A percentile compares a stretch with the other conserved stretches of the same genome.
Conservation (phyloP, 2,888 invertebrate genomes). For the Melieria omissa region DNA sequence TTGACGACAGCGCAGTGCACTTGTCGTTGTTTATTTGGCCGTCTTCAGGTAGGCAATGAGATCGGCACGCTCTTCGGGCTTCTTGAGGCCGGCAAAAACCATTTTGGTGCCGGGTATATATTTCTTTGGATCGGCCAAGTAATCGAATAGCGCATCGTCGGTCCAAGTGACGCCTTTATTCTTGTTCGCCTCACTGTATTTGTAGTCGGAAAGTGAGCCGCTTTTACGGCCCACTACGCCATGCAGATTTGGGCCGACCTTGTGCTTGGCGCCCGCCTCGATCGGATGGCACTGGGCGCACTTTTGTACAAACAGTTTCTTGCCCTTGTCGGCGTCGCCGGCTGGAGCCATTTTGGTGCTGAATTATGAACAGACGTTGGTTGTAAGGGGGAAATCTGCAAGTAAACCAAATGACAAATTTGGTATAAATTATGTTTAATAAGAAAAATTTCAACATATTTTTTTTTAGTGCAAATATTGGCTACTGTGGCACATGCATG, state of each 20-base stretch:
- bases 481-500: no score
- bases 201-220: constrained; percentile 88
- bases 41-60: constrained; percentile 90
- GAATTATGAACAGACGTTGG: not conserved
- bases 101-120: constrained; percentile 99
- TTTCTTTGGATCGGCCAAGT: constrained; percentile 98
- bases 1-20: no score
- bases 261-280: constrained; percentile 94
- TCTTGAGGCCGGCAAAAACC: constrained; percentile 98
- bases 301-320: constrained; percentile 94
- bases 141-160: constrained; percentile 91
- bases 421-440: no score
- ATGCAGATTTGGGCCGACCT: constrained; percentile 94
- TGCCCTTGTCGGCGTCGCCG: constrained; percentile 95
- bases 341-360: constrained; percentile 79
- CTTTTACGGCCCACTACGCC: constrained; percentile 94
- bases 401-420: no score
- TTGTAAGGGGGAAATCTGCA: no score
- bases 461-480: no score
- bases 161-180: constrained; percentile 96
- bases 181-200: constrained; percentile 95
- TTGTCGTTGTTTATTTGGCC: constrained; percentile 46
- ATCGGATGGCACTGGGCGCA: constrained; percentile 97
- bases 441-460: no score
- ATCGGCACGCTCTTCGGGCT: constrained; percentile 92